Evolutionary conservation across 2,888 invertebrate species (phyloP).

Genomic region (Ormia ochracea): DNA sequence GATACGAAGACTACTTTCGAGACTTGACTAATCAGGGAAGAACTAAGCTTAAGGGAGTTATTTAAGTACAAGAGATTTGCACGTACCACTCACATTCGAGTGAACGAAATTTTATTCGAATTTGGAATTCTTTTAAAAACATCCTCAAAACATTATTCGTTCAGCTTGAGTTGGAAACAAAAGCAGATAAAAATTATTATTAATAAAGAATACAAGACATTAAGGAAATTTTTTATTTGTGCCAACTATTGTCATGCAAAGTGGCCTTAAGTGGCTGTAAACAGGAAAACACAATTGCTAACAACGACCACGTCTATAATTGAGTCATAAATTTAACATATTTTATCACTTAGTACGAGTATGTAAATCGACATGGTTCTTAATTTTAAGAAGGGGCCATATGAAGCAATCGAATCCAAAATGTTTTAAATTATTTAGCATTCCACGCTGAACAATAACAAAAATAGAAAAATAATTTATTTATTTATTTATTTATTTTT

Average conservation of each 20-base stretch:
- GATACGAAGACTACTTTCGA: no score
- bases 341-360: constrained; percentile 59
- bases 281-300: background rate
- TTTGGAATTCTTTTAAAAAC: no score
- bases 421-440: constrained; percentile 4
- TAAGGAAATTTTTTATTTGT: constrained; percentile 30
- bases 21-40: no score
- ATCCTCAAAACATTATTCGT: no score
- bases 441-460: background rate
- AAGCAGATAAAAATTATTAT: constrained; percentile 23
- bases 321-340: constrained; percentile 55
- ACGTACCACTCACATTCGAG: no score
- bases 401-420: background rate
- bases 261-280: background rate
- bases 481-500: no score
- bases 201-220: constrained; percentile 44
- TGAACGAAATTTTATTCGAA: no score
- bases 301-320: constrained; percentile 25
- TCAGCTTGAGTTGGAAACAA: constrained; percentile 14
- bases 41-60: no score
- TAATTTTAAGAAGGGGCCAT: background rate
- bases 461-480: background rate
- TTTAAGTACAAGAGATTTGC: no score
- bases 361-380: constrained; percentile 51
- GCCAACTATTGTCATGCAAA: constrained; percentile 43